A percentile compares a stretch with the other conserved stretches of the same genome.
phyloP scores from a whole-genome alignment of 2,888 invertebrate genomes.

The Metopia argyrocephala region DNA sequence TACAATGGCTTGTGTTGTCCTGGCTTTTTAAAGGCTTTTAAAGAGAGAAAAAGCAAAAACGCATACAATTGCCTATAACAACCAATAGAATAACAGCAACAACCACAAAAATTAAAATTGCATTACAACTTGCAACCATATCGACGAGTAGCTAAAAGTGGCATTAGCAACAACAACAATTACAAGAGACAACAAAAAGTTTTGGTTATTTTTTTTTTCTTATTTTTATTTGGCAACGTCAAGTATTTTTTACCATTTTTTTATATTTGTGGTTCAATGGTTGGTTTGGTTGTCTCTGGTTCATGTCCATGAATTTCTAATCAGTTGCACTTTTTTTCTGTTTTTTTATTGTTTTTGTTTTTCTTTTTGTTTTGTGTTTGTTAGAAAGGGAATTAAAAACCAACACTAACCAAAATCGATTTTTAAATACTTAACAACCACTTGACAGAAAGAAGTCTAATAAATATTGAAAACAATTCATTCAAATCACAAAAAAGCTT shows the following conservation, averaged over 20 bases:
- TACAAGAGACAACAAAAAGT: background rate
- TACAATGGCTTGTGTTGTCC: conserved; percentile 20
- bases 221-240: background rate
- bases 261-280: background rate
- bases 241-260: background rate
- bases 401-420: conserved; percentile 2
- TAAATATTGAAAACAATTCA: background rate
- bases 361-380: background rate
- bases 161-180: conserved; percentile 2
- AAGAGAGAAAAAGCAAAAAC: too few species aligned
- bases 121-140: conserved; percentile 36
- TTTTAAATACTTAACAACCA: background rate
- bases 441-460: conserved; percentile 13
- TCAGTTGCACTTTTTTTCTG: conserved; percentile 36
- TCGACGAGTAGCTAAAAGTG: conserved; percentile 36
- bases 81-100: conserved; percentile 3
- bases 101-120: conserved; percentile 23
- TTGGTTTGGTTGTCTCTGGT: conserved; percentile 52
- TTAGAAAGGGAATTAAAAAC: background rate
- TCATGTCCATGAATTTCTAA: conserved; percentile 73
- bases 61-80: conserved; percentile 37
- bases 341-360: conserved; percentile 21
- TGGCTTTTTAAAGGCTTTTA: conserved; percentile 32
- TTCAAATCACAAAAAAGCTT: conserved; percentile 1
- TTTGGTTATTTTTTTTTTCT: background rate